Percentiles rank a stretch among this genome's conserved stretches.
phyloP scores from a whole-genome alignment of 2,113 vertebrate genomes.

The Scatophagus argus region DNA sequence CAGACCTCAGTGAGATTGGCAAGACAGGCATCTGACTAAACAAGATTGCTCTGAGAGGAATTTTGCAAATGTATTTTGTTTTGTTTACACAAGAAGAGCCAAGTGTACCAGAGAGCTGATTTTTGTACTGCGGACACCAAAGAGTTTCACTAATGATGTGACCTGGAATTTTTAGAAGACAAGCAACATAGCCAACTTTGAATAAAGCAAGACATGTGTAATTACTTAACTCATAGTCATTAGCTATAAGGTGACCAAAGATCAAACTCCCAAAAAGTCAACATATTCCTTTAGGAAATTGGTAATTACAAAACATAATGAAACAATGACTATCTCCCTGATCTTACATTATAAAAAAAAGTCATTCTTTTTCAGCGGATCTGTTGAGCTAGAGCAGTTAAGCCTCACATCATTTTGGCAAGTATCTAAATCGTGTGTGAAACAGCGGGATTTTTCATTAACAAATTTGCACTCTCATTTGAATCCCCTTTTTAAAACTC shows the following conservation, averaged over 20 bases:
- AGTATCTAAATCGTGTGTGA: constrained; percentile 72
- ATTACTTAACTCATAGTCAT: background rate
- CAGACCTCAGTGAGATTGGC: constrained; percentile 13
- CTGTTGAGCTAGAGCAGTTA: constrained; percentile 69
- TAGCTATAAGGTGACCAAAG: background rate
- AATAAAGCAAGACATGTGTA: background rate
- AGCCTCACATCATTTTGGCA: constrained; percentile 70
- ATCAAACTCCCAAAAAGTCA: constrained; percentile 11
- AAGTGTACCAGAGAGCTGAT: background rate
- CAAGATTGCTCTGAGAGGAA: background rate
- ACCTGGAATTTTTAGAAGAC: background rate
- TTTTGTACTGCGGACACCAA: constrained; percentile 3
- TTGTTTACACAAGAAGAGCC: background rate
- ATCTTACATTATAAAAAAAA: constrained; percentile 42
- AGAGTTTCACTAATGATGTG: constrained; percentile 7
- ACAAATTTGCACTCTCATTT: constrained; percentile 59
- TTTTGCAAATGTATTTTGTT: constrained; percentile 15
- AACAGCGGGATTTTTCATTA: constrained; percentile 64
- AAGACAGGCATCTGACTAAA: constrained; percentile 7
- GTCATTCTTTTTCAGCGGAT: constrained; percentile 76
- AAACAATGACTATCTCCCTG: constrained; percentile 9
- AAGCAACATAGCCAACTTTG: background rate
- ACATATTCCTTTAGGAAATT: background rate
- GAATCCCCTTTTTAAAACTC: constrained; percentile 59
- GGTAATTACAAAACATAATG: background rate